Conservation (phyloP, 2,797 vertebrate genomes). For the Rhabdomys pumilio region DNA sequence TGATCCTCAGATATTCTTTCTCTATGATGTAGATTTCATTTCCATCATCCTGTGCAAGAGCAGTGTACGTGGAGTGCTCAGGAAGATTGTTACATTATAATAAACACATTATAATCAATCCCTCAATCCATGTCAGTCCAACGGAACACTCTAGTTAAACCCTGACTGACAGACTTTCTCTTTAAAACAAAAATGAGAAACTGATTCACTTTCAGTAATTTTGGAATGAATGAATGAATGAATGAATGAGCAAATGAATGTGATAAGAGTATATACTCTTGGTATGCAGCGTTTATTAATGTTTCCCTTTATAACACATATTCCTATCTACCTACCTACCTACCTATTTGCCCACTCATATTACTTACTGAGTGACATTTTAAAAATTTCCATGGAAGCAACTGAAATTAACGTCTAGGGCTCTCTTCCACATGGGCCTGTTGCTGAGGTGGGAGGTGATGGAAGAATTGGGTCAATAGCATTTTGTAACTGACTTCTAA, state of each 20-base stretch:
- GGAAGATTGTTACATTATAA: neutral
- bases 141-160: conserved; percentile 22
- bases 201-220: neutral
- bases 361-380: conserved; percentile 17
- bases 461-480: conserved; percentile 67
- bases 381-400: conserved; percentile 53
- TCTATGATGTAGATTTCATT: neutral
- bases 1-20: neutral
- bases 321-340: neutral
- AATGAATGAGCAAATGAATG: neutral
- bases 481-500: conserved; percentile 63
- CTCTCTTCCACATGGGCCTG: conserved; percentile 33
- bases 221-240: conserved; percentile 29
- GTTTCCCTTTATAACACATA: neutral
- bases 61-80: neutral
- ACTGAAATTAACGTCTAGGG: conserved; percentile 24
- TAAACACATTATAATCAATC: neutral
- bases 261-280: conserved; percentile 30
- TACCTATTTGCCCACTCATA: neutral
- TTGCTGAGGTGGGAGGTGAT: conserved; percentile 60
- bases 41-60: neutral
- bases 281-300: neutral
- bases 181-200: conserved; percentile 1
- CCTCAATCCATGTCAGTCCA: neutral
- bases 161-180: neutral